Base-by-base conservation (phyloP, 2,797 vertebrate species). In the Alca torda region DNA sequence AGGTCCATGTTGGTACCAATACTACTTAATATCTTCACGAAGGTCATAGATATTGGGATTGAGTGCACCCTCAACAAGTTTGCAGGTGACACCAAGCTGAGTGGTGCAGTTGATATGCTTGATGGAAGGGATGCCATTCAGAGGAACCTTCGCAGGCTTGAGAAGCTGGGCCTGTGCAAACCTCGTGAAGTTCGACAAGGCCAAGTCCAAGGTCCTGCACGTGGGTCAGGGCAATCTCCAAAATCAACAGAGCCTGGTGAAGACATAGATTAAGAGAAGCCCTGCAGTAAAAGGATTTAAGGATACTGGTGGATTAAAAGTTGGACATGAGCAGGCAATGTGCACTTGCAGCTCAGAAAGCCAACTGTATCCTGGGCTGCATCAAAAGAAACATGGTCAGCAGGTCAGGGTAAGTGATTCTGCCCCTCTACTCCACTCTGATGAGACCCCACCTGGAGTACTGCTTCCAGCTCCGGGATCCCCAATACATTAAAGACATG, bases 381-480 rank as follows among this genome's bases (percentile, higher is more conserved):
- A 54, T 39, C 7, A 54, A 63, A 54, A 48, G 9, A 7, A 33
- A 3, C 1, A 1, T 26, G 28, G 3, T 17, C 41, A 56, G 19
- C 39, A 73, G 21, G 21, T 17, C 0, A 1, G 21, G 18, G 14
- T 8, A 73, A 1, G 23, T 15, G 2, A 46, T 33, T 26, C 4
- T 45, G 1, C 9, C 17, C 39, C 6, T 56, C n/a, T 65, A 3
- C 13, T 48, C 46, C 46, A 12, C 19, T 84, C 30, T n/a, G 1
- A 2, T n/a, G 25, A 67, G 13, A 65, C 12, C 6, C 23, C 18
- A 31, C 14, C 18, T 39, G 23, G 10, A 57, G 28, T 26, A 6
- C 23, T 46, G 16, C 1, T 0, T 35, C 8, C 24, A 53, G 11
- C 37, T n/a, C 11, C 21, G 24, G 30, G 37, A 19, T 20, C 31